A percentile compares a stretch with the other conserved stretches of the same genome.
Conservation (phyloP, 2,888 invertebrate genomes). For the Globia sparganii region DNA sequence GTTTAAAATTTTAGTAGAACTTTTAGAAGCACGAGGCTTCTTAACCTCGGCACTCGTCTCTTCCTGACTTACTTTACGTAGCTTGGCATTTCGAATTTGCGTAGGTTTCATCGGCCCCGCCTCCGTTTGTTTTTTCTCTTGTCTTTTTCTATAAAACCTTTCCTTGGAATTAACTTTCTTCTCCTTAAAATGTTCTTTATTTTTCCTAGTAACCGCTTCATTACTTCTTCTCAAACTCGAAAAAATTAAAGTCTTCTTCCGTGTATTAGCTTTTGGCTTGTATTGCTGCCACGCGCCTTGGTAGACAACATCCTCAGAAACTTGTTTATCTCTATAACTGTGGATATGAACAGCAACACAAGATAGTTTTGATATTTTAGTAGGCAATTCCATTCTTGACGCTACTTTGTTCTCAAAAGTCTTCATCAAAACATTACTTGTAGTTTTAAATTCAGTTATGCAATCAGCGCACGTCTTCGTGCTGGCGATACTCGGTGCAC, state of each 20-base stretch:
- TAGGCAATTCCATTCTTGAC: constrained; percentile 51
- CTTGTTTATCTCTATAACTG: constrained; percentile 80
- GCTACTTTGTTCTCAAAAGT: constrained; percentile 54
- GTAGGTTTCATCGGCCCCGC: constrained; percentile 29
- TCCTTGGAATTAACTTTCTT: constrained; percentile 64
- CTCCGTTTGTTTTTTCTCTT: constrained; percentile 44
- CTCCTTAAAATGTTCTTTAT: constrained; percentile 50
- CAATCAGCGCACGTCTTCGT: constrained; percentile 25
- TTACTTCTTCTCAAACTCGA: constrained; percentile 61
- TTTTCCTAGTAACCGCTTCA: constrained; percentile 60
- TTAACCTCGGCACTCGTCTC: constrained; percentile 22
- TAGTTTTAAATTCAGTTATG: constrained; percentile 47
- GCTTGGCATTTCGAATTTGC: constrained; percentile 27
- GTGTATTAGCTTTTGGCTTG: constrained; percentile 66
- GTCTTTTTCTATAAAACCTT: constrained; percentile 46
- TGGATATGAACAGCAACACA: constrained; percentile 84
- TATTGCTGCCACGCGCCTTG: constrained; percentile 84
- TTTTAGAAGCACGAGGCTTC: constrained; percentile 22
- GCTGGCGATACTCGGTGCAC: constrained; percentile 46
- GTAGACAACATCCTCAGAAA: constrained; percentile 83
- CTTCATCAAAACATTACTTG: constrained; percentile 65
- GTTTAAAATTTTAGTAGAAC: constrained; percentile 39
- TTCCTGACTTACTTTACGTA: constrained; percentile 34
- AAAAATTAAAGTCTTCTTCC: constrained; percentile 67
- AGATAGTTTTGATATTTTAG: constrained; percentile 73